Evolutionary conservation across 2,797 vertebrate genomes (phyloP).

Genomic region (Xenopus petersii): DNA sequence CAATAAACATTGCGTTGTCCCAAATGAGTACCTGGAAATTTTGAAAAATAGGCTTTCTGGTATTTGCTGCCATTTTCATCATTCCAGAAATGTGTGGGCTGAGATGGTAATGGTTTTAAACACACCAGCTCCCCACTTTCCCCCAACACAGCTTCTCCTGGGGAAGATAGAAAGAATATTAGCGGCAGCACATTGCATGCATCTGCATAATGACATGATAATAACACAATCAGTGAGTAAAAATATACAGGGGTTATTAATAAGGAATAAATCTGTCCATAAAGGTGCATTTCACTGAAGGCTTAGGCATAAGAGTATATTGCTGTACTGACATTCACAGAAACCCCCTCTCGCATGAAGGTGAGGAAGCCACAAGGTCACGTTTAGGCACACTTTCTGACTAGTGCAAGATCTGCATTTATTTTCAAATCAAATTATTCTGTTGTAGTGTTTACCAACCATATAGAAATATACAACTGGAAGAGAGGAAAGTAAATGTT

Average conservation of each 20-base stretch:
- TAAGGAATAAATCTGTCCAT: neutral
- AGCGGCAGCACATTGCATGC: neutral
- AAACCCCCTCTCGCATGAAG: too few relatives aligned
- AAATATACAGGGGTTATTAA: neutral
- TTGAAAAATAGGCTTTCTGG: constrained; percentile 91
- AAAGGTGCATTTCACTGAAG: too few relatives aligned
- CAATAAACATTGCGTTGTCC: too few relatives aligned
- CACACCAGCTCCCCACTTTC: constrained; percentile 95
- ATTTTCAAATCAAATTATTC: too few relatives aligned
- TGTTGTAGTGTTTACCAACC: too few relatives aligned
- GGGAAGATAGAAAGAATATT: constrained; percentile 28
- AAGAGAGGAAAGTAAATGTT: too few relatives aligned
- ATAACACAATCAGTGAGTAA: constrained; percentile 2
- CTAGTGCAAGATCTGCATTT: too few relatives aligned
- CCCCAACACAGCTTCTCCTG: constrained; percentile 88
- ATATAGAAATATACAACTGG: too few relatives aligned
- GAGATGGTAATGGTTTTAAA: constrained; percentile 88
- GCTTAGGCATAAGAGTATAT: too few relatives aligned
- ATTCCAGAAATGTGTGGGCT: constrained; percentile 96
- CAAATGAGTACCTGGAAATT: constrained; percentile 75
- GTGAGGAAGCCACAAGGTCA: too few relatives aligned
- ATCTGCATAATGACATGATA: constrained; percentile 24
- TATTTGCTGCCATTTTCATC: constrained; percentile 91
- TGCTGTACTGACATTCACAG: too few relatives aligned
- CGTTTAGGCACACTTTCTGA: too few relatives aligned